Evolutionary conservation across 1,140 invertebrate species (phyloP).

Genomic region (Neocloeon triangulifer): DNA sequence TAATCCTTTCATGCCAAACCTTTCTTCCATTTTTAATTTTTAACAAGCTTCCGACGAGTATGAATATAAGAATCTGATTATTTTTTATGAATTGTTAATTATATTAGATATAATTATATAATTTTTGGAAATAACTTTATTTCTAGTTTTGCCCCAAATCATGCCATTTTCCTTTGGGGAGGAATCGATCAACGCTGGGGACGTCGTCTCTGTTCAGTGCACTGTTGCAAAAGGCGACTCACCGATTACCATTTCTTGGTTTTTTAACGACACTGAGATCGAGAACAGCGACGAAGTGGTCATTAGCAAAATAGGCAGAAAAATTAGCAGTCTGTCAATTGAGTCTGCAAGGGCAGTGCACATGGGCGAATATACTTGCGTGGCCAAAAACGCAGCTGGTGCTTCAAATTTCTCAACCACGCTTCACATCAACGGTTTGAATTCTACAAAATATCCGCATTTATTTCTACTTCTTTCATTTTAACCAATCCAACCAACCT

Average conservation of each 20-base stretch:
- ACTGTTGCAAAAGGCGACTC: constrained; percentile 22
- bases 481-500: too few species aligned
- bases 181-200: neutral
- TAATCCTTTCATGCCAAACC: too few species aligned
- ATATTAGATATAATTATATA: too few species aligned
- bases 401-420: neutral
- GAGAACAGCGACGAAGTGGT: constrained; percentile 21
- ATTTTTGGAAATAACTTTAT: constrained; percentile 11
- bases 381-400: constrained; percentile 18
- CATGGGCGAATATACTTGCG: constrained; percentile 53
- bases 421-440: constrained; percentile 1
- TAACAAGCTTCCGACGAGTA: too few species aligned
- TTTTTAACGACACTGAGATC: constrained; percentile 14
- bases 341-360: constrained; percentile 35
- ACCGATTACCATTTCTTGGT: constrained; percentile 14
- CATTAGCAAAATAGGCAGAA: constrained; percentile 13
- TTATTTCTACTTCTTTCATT: too few species aligned
- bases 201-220: constrained; percentile 30
- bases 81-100: too few species aligned
- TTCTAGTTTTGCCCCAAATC: constrained; percentile 36
- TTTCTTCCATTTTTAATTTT: constrained; percentile 13
- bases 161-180: constrained; percentile 17
- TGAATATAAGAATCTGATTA: too few species aligned
- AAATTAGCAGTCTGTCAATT: constrained; percentile 21
- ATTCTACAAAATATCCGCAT: too few species aligned